These are phyloP conservation scores for Reticulitermes lucifugus DNA, from an alignment of 2,888 invertebrate genomes.

Conservation along the genomic window DNA sequence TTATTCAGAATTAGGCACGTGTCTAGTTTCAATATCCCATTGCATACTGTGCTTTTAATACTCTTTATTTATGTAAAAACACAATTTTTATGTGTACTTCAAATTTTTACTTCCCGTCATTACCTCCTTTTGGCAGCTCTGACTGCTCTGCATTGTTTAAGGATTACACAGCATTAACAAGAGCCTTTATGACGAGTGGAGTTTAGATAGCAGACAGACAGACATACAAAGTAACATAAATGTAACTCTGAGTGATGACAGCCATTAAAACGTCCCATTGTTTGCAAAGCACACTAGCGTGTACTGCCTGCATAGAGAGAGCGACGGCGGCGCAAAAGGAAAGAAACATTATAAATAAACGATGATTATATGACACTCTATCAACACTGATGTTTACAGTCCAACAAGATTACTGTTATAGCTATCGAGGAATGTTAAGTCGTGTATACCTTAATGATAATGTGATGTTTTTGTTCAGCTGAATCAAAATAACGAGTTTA, in stretches of 20 bases:
- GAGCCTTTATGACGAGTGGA: not conserved
- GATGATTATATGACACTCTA: not conserved
- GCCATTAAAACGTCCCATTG: conserved; percentile 9
- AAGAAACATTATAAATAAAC: conserved; percentile 1
- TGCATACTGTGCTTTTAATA: no score
- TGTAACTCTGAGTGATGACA: not conserved
- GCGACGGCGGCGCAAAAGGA: not conserved
- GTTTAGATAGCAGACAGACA: not conserved
- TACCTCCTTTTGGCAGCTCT: not conserved
- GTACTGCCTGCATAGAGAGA: not conserved
- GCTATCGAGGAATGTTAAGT: not conserved
- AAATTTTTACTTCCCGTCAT: not conserved
- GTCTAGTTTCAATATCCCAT: no score
- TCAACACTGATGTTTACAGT: not conserved
- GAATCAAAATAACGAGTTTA: no score
- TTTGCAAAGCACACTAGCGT: not conserved
- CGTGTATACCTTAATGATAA: not conserved
- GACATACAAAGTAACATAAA: not conserved
- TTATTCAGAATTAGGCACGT: no score
- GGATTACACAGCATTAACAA: not conserved
- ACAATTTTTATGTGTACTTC: not conserved
- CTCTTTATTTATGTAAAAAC: not conserved
- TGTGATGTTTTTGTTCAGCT: not conserved
- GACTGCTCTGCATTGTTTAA: not conserved
- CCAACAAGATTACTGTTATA: not conserved